Evolutionary conservation across 2,797 vertebrate species (phyloP).

Genomic region (Halcyon leucocephala): DNA sequence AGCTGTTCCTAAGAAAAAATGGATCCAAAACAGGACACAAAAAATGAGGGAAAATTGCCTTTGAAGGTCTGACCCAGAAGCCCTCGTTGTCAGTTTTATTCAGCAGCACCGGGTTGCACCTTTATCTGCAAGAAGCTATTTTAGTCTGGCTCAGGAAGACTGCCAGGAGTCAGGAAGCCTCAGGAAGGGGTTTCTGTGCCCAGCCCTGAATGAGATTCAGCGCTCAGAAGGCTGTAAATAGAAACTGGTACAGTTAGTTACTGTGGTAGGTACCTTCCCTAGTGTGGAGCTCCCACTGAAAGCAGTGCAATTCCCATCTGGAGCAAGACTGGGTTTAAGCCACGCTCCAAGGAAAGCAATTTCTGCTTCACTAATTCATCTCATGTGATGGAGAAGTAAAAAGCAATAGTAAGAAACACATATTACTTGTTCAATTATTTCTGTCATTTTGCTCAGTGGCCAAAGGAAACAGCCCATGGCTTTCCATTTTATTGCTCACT

Average conservation of each 20-base stretch:
- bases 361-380: neutral
- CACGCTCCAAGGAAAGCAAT: neutral
- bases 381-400: neutral
- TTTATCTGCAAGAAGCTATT: slow-evolving; percentile 13
- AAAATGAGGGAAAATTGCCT: slow-evolving; percentile 7
- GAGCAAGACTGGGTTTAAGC: neutral
- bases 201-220: neutral
- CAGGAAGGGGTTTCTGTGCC: neutral
- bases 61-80: neutral
- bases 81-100: neutral
- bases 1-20: slow-evolving; percentile 5
- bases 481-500: neutral
- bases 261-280: neutral
- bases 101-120: neutral
- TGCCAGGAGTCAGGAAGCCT: slow-evolving; percentile 7
- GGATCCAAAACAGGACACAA: neutral
- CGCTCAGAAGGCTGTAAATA: neutral
- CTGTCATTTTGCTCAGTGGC: neutral
- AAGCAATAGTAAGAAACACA: neutral
- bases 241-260: neutral
- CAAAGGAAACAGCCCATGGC: neutral
- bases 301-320: neutral
- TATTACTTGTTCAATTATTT: neutral
- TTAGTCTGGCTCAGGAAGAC: neutral
- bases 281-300: neutral